Base-by-base conservation (phyloP, 2,113 vertebrate genomes). In the Entomyzon cyanotis region DNA sequence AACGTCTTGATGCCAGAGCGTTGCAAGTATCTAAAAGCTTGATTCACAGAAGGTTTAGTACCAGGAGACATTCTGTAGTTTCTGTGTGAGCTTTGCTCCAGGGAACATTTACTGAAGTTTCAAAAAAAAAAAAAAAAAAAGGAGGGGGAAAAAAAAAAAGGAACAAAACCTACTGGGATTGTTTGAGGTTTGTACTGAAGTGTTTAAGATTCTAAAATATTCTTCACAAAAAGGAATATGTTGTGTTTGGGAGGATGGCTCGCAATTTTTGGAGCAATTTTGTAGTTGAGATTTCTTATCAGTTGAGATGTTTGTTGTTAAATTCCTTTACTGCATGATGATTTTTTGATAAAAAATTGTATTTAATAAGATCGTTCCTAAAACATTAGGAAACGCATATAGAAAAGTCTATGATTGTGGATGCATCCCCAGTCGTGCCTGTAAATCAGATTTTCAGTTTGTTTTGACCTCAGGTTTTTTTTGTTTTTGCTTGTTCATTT, bases 21-120 rank as follows among this genome's bases (percentile, higher is more conserved):
- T 96, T 90, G 94, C 95, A 93, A 97, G 90, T 96, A 92, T 97
- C 97, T 98, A 96, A 98, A 97, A 97, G 97, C 97, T 94, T 47
- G 89, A 92, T 95, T 95, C 96, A 53, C 73, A 79, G 92, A 95
- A 96, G 96, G 74, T 70, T 96, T 95, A 83, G n/a, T 95, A 96
- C 92, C 95, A 89, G 89, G 94, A 97, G 97, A 95, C 75, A 4
- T 79, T 93, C 77, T 91, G 47, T 76, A 91, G 89, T 31, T 79
- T 82, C 78, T 91, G 21, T 92, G 84, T 59, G 86, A 95, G 87
- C 60, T 95, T 87, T 95, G 64, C 93, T 82, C 93, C 50, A 44
- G 96, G 93, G 97, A 97, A 53, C 67, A 71, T 91, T 97, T 98
- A 96, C 80, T 96, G 68, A 95, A 71, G 92, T 91, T 93, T 89